phyloP scores from a whole-genome alignment of 1,140 invertebrate genomes.

The Megathymus violae region DNA sequence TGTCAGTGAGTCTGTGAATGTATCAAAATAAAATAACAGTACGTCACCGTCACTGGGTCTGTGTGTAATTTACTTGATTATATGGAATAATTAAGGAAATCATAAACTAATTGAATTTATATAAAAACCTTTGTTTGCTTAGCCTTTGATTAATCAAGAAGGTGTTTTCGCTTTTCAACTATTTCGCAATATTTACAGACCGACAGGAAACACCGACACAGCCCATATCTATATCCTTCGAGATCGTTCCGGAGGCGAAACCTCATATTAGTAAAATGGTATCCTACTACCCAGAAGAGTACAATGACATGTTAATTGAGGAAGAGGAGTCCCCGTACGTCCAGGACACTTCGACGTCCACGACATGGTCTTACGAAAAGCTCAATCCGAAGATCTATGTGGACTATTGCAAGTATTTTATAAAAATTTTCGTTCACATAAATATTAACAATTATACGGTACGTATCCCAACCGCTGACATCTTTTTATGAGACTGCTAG shows the following conservation, averaged over 20 bases:
- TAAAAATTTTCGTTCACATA: too few relatives aligned
- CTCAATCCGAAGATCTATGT: background rate
- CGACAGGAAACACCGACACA: background rate
- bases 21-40: too few relatives aligned
- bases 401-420: background rate
- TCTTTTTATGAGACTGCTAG: too few relatives aligned
- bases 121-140: too few relatives aligned
- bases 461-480: too few relatives aligned
- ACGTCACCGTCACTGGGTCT: too few relatives aligned
- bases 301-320: conserved; percentile 10
- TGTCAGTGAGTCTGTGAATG: too few relatives aligned
- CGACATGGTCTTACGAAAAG: background rate
- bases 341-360: background rate
- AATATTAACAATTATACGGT: too few relatives aligned
- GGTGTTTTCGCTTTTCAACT: background rate
- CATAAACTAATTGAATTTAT: too few relatives aligned
- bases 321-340: conserved; percentile 12
- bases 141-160: too few relatives aligned
- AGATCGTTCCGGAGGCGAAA: background rate
- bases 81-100: too few relatives aligned
- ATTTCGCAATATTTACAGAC: background rate
- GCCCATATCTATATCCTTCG: background rate
- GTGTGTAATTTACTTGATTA: too few relatives aligned
- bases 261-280: background rate
- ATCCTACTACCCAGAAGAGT: background rate